Evolutionary conservation across 1,140 invertebrate species (phyloP).

Genomic region (Contarinia nasturtii): DNA sequence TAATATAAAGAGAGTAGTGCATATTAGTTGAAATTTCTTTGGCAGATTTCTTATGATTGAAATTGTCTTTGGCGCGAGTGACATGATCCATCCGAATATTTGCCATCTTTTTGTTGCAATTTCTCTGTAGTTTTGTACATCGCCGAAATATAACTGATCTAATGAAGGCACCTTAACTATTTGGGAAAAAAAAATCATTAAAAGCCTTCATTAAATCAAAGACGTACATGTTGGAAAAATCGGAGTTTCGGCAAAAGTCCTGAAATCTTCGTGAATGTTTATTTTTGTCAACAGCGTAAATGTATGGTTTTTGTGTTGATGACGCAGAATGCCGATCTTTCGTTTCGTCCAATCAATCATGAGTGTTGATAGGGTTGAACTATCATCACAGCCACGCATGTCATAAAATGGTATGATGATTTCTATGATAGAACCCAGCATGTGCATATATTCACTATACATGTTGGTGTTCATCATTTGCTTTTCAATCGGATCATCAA

Average conservation of each 20-base stretch:
- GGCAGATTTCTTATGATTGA: too few species aligned
- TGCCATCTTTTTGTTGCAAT: too few species aligned
- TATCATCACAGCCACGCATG: too few species aligned
- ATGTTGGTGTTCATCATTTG: too few species aligned
- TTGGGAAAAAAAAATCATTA: background rate
- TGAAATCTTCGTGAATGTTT: background rate
- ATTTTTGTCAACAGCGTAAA: background rate
- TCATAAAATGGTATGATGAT: background rate
- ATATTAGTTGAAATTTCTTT: too few species aligned
- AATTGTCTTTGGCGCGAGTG: too few species aligned
- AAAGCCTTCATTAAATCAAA: background rate
- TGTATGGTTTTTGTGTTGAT: background rate
- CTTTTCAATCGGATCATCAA: background rate
- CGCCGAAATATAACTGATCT: background rate
- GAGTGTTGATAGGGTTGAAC: background rate
- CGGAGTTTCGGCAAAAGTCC: background rate
- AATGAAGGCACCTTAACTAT: background rate
- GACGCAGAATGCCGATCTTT: background rate
- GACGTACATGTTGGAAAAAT: background rate
- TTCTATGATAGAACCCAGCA: background rate
- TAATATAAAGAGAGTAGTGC: too few species aligned
- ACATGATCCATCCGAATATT: too few species aligned
- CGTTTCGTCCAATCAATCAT: background rate
- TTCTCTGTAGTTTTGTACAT: too few species aligned
- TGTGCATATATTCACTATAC: background rate